Base-by-base conservation (phyloP, 2,113 vertebrate genomes). In the Megaleporinus macrocephalus region DNA sequence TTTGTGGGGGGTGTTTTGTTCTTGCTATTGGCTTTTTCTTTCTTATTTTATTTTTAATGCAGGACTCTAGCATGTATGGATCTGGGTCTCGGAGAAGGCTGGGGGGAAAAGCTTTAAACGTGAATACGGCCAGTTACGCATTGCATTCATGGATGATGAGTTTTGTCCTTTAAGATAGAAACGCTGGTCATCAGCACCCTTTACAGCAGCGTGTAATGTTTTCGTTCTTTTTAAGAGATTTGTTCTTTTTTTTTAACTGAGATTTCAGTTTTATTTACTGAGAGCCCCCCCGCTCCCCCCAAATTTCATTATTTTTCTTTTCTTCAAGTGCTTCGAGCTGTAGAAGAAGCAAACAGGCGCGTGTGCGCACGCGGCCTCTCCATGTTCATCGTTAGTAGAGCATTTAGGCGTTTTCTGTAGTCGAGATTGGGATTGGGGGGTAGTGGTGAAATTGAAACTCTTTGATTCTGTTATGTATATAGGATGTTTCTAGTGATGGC, bases 401-500 rank as follows among this genome's bases (percentile, higher is more conserved):
- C 83, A n/a, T 61, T 73, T 89, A 85, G 86, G 74, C 72, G 12
- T 62, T 86, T 86, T 87, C 59, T 88, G 87, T 91, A 89, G 87
- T 86, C 83, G 29, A 55, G 61, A 36, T 16, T n/a, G n/a, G 36
- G 36, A 36, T 36, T 3, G 66, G 27, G 86, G 85, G 68, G 84
- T 88, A 87, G 88, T 84, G 87, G 41, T 88, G 69, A 76, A 84
- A 83, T 86, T 91, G 86, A 85, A 87, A 80, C 83, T 84, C 76
- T 85, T 78, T 16, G 73, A 72, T 88, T 91, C 80, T 89, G 86
- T 90, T 41, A 44, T 89, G 87, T 92, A 88, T 88, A 81, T 92
- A 89, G 89, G 88, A 90, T 85, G 89, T 87, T 84, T 83, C 85
- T 87, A 76, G 87, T 90, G 86, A 81, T 75, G 79, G 63, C 78